phyloP scores from a whole-genome alignment of 2,113 vertebrate genomes.

The Cyprinodon tularosa region DNA sequence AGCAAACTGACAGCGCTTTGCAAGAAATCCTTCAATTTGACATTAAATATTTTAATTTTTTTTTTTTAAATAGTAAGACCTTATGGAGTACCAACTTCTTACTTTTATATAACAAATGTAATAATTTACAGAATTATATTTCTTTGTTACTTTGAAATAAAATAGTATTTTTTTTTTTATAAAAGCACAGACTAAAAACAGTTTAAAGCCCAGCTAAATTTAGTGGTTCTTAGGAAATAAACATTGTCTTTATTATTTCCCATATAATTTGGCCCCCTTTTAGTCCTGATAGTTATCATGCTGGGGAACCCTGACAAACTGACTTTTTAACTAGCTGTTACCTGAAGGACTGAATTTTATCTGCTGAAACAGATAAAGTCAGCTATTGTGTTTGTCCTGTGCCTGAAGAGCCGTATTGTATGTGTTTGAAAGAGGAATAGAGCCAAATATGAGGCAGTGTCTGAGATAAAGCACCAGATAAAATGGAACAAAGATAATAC shows the following conservation, averaged over 20 bases:
- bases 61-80: too few species aligned
- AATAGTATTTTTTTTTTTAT: too few species aligned
- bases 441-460: constrained; percentile 30
- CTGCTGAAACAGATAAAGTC: background rate
- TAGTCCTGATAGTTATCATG: background rate
- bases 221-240: background rate
- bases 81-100: background rate
- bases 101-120: background rate
- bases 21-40: too few species aligned
- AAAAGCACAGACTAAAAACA: background rate
- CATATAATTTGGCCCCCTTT: background rate
- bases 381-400: background rate
- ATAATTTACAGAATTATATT: too few species aligned
- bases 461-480: constrained; percentile 61
- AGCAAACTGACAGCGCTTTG: background rate
- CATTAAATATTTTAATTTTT: too few species aligned
- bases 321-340: background rate
- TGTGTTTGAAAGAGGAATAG: constrained; percentile 7
- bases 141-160: too few species aligned
- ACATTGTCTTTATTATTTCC: background rate
- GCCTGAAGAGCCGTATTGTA: constrained; percentile 4
- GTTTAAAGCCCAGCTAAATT: background rate
- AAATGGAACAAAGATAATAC: constrained; percentile 63
- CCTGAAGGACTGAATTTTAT: background rate
- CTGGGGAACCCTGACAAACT: background rate